Base-by-base conservation (phyloP, 2,113 vertebrate species). In the Epinephelus fuscoguttatus region DNA sequence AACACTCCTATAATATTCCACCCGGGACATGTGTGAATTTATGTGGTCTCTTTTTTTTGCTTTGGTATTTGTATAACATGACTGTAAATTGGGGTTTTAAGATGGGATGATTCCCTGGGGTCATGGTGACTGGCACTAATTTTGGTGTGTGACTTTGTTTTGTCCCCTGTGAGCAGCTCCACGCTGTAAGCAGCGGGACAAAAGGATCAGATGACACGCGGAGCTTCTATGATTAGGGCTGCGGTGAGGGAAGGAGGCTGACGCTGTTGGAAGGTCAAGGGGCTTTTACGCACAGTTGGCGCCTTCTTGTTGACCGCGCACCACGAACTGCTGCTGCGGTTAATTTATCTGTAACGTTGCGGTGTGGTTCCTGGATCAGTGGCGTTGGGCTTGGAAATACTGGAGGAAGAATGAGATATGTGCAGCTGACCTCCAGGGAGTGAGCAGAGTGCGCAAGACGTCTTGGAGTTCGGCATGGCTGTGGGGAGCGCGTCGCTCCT, bases 141-240 rank as follows among this genome's bases (percentile, higher is more conserved):
- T 84, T 82, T 72, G 81, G 81, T 55, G 52, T 62, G 17, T 80
- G 86, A 88, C 86, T 80, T 87, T 89, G 88, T 84, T 86, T 33
- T 73, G 78, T 77, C 88, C 86, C 80, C 75, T 53, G 79, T 9
- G 86, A 17, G 79, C 57, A 40, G 76, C 81, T 81, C 66, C 81
- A 75, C 2, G 21, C 73, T n/a, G 63, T 0, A 33, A 78, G 59
- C 71, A 85, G 78, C 52, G 1, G 77, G 68, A 71, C 78, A 59
- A n/a, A 62, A 50, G 88, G 83, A 85, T 94, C 93, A 57, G 77
- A 88, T 94, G 87, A 84, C 93, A 89, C 64, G 30, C 70, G 8
- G 45, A 15, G 63, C 30, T 67, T 55, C 82, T 89, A 78, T 86
- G 88, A 89, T 86, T 78, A 70, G 82, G 82, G 33, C 72, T 19